phyloP scores from a whole-genome alignment of 2,113 vertebrate genomes.

The Raja brachyura region DNA sequence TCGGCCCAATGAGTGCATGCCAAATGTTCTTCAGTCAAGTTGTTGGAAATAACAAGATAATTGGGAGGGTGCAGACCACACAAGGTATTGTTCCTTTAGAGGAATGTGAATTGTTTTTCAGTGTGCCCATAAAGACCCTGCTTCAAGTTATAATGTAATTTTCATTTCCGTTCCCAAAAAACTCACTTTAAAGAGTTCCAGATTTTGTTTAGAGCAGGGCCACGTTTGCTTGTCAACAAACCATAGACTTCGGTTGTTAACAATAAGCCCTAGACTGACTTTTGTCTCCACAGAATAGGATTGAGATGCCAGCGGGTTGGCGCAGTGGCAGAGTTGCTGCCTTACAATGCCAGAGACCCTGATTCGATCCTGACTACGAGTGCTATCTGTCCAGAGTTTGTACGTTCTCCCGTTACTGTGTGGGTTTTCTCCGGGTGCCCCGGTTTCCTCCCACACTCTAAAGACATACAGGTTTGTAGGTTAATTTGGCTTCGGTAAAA shows the following conservation, averaged over 20 bases:
- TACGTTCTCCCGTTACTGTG: too few relatives aligned
- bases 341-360: too few relatives aligned
- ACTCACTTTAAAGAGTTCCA: neutral
- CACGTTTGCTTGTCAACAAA: neutral
- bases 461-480: too few relatives aligned
- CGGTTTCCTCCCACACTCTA: too few relatives aligned
- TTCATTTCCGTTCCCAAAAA: neutral
- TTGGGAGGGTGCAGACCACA: neutral
- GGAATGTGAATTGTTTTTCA: slow-evolving; percentile 8
- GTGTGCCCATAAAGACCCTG: neutral
- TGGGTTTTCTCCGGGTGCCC: too few relatives aligned
- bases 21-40: neutral
- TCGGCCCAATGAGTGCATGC: too few relatives aligned
- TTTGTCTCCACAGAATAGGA: neutral
- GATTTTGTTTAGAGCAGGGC: neutral
- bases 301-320: too few relatives aligned
- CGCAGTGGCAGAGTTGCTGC: too few relatives aligned
- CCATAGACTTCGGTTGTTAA: neutral
- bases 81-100: neutral
- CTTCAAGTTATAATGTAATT: neutral
- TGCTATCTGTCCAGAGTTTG: too few relatives aligned
- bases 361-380: too few relatives aligned
- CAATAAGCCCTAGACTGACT: neutral
- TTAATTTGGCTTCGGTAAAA: too few relatives aligned
- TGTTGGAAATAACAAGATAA: too few relatives aligned